These are phyloP conservation scores for Hirtodrosophila duncani DNA, from an alignment of 2,888 invertebrate genomes.

Conservation along the genomic window DNA sequence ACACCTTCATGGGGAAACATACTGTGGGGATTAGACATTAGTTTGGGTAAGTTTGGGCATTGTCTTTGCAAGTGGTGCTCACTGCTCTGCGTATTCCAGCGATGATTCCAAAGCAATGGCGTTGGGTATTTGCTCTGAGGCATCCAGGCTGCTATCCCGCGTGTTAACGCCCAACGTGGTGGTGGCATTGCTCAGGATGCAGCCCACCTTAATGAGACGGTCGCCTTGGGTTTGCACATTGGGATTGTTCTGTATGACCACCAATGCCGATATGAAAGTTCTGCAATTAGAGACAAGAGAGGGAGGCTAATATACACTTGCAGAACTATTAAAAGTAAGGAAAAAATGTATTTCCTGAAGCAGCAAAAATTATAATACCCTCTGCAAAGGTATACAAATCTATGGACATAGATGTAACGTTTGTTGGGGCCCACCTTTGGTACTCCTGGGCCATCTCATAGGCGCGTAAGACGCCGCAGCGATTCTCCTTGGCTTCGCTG, in stretches of 20 bases:
- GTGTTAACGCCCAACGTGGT: conserved; percentile 26
- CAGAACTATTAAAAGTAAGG: neutral
- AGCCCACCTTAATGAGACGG: conserved; percentile 88
- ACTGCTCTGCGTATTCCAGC: conserved; percentile 80
- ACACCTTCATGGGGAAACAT: conserved; percentile 78
- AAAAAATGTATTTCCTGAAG: too few species aligned
- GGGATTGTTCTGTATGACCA: conserved; percentile 90
- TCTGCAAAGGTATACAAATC: too few species aligned
- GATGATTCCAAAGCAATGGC: conserved; percentile 81
- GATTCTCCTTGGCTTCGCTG: conserved; percentile 75
- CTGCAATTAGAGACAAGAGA: too few species aligned
- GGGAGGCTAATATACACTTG: neutral
- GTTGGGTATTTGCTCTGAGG: conserved; percentile 75
- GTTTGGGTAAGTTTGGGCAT: too few species aligned
- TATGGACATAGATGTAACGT: too few species aligned
- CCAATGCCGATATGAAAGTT: conserved; percentile 86
- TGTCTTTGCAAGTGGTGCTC: conserved; percentile 44
- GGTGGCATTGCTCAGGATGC: conserved; percentile 81
- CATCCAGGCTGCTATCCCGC: conserved; percentile 48
- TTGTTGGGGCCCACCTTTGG: too few species aligned
- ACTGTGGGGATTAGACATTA: conserved; percentile 50
- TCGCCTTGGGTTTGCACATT: conserved; percentile 92
- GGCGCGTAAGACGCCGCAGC: conserved; percentile 77
- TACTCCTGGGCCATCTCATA: conserved; percentile 75
- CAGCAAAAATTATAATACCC: too few species aligned